phyloP scores from a whole-genome alignment of 2,113 vertebrate species.

The Felis chaus region DNA sequence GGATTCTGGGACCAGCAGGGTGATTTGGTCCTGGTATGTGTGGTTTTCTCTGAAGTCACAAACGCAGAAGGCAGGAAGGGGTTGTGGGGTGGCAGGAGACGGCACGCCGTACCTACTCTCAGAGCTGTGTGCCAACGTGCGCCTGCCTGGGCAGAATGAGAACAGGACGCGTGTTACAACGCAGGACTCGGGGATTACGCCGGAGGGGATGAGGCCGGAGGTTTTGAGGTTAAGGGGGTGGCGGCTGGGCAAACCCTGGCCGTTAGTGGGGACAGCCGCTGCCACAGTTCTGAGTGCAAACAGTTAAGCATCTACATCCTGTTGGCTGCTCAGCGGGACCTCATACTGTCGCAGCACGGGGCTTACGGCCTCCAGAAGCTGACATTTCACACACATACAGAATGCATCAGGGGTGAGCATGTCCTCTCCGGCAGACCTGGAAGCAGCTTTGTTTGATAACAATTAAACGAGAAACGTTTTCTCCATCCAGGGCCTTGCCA shows the following conservation, averaged over 20 bases:
- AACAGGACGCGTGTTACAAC: background rate
- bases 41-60: background rate
- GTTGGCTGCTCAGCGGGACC: conserved; percentile 72
- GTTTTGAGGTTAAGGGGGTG: conserved; percentile 44
- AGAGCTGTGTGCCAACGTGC: conserved; percentile 54
- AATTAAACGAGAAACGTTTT: conserved; percentile 77
- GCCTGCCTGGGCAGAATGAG: conserved; percentile 65
- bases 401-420: conserved; percentile 49
- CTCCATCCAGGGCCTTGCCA: conserved; percentile 48
- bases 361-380: conserved; percentile 70
- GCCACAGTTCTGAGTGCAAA: conserved; percentile 53
- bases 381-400: conserved; percentile 74
- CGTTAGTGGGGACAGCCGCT: background rate
- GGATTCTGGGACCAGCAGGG: background rate
- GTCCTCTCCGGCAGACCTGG: conserved; percentile 58
- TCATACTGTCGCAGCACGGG: conserved; percentile 64
- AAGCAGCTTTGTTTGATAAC: conserved; percentile 70
- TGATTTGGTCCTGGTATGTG: background rate
- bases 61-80: background rate
- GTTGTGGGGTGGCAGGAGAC: background rate
- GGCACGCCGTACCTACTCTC: conserved; percentile 11
- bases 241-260: background rate
- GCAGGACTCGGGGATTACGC: background rate
- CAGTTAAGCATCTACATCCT: conserved; percentile 78
- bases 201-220: conserved; percentile 62